Base-by-base conservation (phyloP, 2,888 invertebrate genomes). In the Aporophyla nigra region DNA sequence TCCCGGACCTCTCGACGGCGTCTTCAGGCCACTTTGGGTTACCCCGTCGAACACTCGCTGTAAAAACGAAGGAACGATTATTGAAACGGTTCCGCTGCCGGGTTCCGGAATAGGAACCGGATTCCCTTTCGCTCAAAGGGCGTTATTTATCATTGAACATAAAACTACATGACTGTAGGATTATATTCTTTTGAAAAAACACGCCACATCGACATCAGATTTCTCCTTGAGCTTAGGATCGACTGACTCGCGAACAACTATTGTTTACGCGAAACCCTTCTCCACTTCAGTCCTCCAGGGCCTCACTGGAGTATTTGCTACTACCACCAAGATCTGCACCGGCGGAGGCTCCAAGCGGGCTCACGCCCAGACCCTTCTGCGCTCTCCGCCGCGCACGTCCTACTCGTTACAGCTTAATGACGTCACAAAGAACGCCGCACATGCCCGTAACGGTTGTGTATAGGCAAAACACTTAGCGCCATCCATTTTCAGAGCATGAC, bases 291-390 rank as follows among this genome's bases (percentile, higher is more conserved):
- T 96, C 97, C 95, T 97, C 97, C 95, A 97, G 96, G 96, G 92
- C 92, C 97, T 97, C 97, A 95, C 97, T 97, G 95, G 97, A 97
- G 97, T 97, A 97, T 97, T 97, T 97, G 97, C 97, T 97, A 97
- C 97, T 97, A 97, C 97, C 97, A 97, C 97, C 97, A 97, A 97
- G 97, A 97, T 97, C 95, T 96, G 96, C 95, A 94, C 96, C 94
- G 94, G 94, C 95, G 96, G 95, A 92, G 94, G 95, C 96, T 96
- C 96, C 95, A 95, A 88, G 94, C 94, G 90, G 94, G 94, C 94
- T 95, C 90, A 90, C 92, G 91, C 97, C 96, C 97, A 95, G 94
- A 96, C 94, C 97, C 97, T 97, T 97, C 97, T 93, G 96, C 96
- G 97, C 97, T 91, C 97, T 86, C 92, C 92, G 89, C 90, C 90